Base-by-base conservation (phyloP, 1,140 invertebrate species). In the Plutomurus gul region DNA sequence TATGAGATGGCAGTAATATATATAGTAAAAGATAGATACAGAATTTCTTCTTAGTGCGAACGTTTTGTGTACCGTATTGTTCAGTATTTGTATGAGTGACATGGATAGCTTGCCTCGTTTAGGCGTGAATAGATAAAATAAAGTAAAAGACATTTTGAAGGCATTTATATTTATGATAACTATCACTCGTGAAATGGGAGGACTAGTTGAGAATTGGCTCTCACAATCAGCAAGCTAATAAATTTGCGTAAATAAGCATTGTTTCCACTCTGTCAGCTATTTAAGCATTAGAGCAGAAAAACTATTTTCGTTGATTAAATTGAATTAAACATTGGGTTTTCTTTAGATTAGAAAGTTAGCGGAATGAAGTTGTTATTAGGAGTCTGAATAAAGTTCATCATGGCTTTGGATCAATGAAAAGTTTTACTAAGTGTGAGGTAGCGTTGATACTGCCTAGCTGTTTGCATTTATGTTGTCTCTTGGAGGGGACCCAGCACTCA, bases 351-450 rank as follows among this genome's bases (percentile, higher is more conserved):
- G 70, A 72, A 72, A 72, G 70, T 72, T 72, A 20, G 70, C 70
- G 36, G 70, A 72, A 72, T 72, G 70, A 72, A 72, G 70, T 72
- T 72, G 70, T 72, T 72, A 72, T 72, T 72, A 72, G n/a, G 70
- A 72, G 18, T 72, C 70, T 40, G 36, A 72, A 43, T 39, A 72
- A 72, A 72, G 70, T 72, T 72, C 70, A 43, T 43, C 8, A 37
- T 39, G 56, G 56, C 56, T 65, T 65, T 65, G 56, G 56, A 65
- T 65, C 56, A 65, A 65, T 65, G 56, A 65, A 65, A 65, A 33
- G 56, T 65, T 65, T 65, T 65, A 16, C 56, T 30, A 16, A 33
- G 56, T 65, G 51, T 56, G 56, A 33, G 56, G 56, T 65, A 33
- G 13, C n/a, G 56, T 65, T 65, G 56, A 65, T 65, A 65, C 56